Evolutionary conservation across 2,113 vertebrate genomes (phyloP), one percentile per base, ranked within the genome.

Genomic region (Anas platyrhynchos): DNA sequence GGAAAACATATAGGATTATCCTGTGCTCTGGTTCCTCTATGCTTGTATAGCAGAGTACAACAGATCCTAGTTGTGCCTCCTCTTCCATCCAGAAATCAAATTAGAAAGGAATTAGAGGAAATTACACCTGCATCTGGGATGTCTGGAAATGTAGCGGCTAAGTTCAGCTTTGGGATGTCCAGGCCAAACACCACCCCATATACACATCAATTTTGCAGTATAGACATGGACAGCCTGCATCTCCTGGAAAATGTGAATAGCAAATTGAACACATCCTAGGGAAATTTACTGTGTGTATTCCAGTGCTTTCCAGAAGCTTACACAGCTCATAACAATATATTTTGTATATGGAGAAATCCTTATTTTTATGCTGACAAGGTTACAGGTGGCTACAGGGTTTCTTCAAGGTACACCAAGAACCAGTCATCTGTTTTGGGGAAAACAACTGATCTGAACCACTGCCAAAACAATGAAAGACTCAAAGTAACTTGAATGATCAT

Each of bases 1-100:
- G 31, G 36, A 88, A 88, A 88, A 93, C 73, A 83, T 65, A 22
- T 13, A 44, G 38, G 13, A 59, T 95, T 78, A 63, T 59, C 22
- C 38, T 68, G 38, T 25, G 13, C 12, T 73, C 58, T 83, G 36
- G 11, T n/a, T 96, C 38, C 27, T 58, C 63, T 73, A 25, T 34
- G 55, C 63, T 88, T 44, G 65, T 27, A 69, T 7, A 89, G 62
- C 52, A 72, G 66, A 76, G 58, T 22, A 89, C 29, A 88, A 31
- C 4, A 0, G 41, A 89, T 67, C 23, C 27, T 88, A 83, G 86
- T 22, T 76, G 67, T 41, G 12, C 44, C 76, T 54, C 38, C 50
- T 89, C 54, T 85, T 89, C 63, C 13, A 89, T 41, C 41, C 34
- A 74, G 55, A 91, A 97, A 91, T 77, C 43, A 91, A 46, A 95